Base-by-base conservation (phyloP, 2,113 vertebrate species). In the Plecotus auritus region DNA sequence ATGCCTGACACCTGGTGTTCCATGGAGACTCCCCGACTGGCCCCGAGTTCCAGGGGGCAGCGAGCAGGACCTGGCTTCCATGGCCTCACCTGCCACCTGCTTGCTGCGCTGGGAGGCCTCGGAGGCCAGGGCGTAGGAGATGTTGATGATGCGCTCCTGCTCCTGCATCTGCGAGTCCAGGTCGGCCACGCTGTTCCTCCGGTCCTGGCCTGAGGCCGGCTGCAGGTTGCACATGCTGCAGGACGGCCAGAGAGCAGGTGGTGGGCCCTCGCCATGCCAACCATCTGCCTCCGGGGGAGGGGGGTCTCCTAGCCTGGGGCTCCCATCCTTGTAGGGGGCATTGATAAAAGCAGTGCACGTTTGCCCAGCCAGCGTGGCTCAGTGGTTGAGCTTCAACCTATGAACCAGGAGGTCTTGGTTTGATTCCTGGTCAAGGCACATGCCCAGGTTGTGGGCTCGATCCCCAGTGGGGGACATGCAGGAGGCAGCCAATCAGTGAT, bases 81-180 rank as follows among this genome's bases (percentile, higher is more conserved):
- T 0, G 9, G 97, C 85, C 98, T 97, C 98, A 99, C 99, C 99
- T 99, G 99, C 98, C 83, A 99, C 99, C 93, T 99, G 99, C 98
- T 99, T 99, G 98, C 99, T 99, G 98, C 99, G 99, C 97, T 99
- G 99, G 22, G 99, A 99, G 92, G 99, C 99, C 98, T 99, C 99
- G 0, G 99, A 99, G 97, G 99, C 99, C 95, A 99, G 98, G 69
- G 99, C 99, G 10, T 99, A 99, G 97, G 99, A 99, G 98, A 99
- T 99, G 97, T 99, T 99, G 98, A 99, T 99, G 98, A 99, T 99
- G 94, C 99, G 98, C 97, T 99, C 99, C 98, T 99, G 99, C 95
- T 99, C 99, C 97, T 99, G 99, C 93, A 99, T 98, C 96, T 99
- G 99, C 0, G 98, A 99, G 98, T 99, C 99, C 78, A 99, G 97